These are phyloP conservation scores for Plecturocebus donacophilus DNA, from an alignment of 2,113 vertebrate species.

Conservation along the genomic window DNA sequence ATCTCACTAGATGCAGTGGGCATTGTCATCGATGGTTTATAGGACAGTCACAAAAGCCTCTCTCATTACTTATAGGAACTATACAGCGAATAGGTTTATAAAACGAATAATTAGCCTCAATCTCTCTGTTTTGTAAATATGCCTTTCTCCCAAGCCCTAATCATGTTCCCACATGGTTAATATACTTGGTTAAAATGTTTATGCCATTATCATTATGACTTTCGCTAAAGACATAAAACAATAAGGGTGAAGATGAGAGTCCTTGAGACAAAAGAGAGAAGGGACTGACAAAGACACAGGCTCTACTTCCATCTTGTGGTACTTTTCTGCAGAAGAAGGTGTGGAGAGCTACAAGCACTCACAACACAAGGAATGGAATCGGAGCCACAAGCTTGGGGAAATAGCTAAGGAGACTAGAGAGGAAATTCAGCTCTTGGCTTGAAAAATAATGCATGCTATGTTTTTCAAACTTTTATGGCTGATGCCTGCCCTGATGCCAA, in stretches of 20 bases:
- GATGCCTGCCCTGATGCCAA: neutral
- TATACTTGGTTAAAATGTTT: neutral
- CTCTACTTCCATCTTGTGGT: rapidly evolving
- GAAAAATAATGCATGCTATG: slow-evolving; percentile 2
- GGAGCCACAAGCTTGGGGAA: neutral
- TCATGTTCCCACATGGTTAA: neutral
- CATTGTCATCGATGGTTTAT: neutral
- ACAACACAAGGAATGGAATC: neutral
- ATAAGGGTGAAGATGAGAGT: neutral
- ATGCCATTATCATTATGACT: neutral
- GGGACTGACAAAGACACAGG: neutral
- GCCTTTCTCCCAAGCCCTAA: neutral
- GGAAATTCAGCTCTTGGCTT: neutral
- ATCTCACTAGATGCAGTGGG: neutral
- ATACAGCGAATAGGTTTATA: neutral
- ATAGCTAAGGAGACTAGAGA: neutral
- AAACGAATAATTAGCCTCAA: neutral
- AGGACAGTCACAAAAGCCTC: neutral
- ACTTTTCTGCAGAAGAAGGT: neutral
- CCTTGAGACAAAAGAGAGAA: neutral
- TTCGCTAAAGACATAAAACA: neutral
- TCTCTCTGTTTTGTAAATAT: neutral
- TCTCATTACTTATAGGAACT: neutral
- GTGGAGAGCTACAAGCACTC: neutral
- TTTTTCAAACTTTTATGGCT: slow-evolving; percentile 45